Base-by-base conservation (phyloP, 1,140 invertebrate genomes). In the Ridgeia piscesae region DNA sequence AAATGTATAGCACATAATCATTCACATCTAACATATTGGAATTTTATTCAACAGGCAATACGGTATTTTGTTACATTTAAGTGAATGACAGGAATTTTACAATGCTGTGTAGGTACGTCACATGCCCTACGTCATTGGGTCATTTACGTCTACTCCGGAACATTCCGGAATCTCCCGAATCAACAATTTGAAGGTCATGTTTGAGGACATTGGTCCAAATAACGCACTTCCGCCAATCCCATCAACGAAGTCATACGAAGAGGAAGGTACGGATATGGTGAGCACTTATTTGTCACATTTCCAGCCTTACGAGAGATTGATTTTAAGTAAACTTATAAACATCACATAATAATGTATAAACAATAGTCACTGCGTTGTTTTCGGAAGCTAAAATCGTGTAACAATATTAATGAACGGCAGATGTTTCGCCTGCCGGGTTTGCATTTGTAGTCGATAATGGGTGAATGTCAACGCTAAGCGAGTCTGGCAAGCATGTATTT, bases 161-260 rank as follows among this genome's bases (percentile, higher is more conserved):
- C 58, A 77, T 77, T 77, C 58, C 58, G 58, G 58, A 77, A 77
- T 77, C 58, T 77, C 58, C 58, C 58, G 58, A 77, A 77, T 77
- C 58, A 77, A 77, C 58, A 77, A 77, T 21, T 77, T 77, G 58
- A 77, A 77, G 58, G 58, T 77, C 58, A 77, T 21, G 58, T 77
- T 77, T 77, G 58, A 77, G 58, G 58, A 77, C 58, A 77, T 8
- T 77, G 27, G 58, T 77, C 58, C 17, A 17, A 31, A 77, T 77
- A 50, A 77, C 58, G 58, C 58, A 77, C 58, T 77, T 77, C 58
- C 58, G 58, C 58, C 58, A 77, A 77, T 77, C 27, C 27, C 58
- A 77, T 31, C 58, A 77, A 21, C 8, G 58, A 77, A 77, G 58
- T 77, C 58, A 77, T 21, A 77, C 58, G 27, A 21, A 77, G 58